Evolutionary conservation across 2,113 vertebrate genomes (phyloP).

Genomic region (Tenrec ecaudatus): DNA sequence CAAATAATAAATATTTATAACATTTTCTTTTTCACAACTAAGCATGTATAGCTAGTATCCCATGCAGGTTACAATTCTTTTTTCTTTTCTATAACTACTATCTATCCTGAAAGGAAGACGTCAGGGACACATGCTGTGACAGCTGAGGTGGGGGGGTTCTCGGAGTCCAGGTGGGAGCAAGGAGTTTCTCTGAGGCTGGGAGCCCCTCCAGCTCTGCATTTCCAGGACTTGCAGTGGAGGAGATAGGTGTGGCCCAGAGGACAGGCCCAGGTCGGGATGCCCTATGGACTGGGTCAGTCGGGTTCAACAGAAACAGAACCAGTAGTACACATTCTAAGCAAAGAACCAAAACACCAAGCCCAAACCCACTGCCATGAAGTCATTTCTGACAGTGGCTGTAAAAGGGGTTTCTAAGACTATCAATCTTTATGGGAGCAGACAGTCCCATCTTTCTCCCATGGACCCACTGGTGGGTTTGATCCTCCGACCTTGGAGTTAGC

Average conservation of each 20-base stretch:
- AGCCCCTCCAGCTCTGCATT: not conserved
- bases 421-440: too few relatives aligned
- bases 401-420: too few relatives aligned
- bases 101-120: not conserved
- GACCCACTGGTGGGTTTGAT: too few relatives aligned
- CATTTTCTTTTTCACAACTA: constrained; percentile 1
- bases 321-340: too few relatives aligned
- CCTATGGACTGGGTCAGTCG: not conserved
- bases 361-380: too few relatives aligned
- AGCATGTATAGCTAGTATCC: not conserved
- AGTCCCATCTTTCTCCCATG: too few relatives aligned
- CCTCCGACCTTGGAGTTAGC: too few relatives aligned
- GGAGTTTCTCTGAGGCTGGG: not conserved
- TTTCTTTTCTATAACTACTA: not conserved
- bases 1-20: not conserved
- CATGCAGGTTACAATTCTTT: not conserved
- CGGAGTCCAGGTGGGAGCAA: not conserved
- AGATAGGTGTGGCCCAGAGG: not conserved
- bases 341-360: too few relatives aligned
- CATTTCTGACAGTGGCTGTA: too few relatives aligned
- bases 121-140: not conserved
- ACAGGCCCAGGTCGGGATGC: not conserved
- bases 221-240: not conserved
- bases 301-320: not conserved
- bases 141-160: not conserved